These are phyloP conservation scores for Tachuris rubrigastra DNA, from an alignment of 2,113 vertebrate species.

Conservation along the genomic window DNA sequence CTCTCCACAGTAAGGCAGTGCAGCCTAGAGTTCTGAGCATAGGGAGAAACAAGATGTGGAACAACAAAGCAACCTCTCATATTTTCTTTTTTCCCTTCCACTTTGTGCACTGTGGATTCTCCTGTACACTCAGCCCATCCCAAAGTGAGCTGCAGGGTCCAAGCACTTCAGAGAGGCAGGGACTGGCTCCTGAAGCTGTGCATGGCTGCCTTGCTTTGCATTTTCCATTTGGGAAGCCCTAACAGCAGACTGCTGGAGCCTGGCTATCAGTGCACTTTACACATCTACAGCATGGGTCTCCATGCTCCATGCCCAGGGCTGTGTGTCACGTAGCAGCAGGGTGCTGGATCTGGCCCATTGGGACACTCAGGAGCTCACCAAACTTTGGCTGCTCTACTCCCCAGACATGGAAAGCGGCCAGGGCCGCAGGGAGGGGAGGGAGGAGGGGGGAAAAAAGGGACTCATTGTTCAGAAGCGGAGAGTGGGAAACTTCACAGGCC, in stretches of 20 bases:
- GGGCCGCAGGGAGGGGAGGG: slow-evolving; percentile 8
- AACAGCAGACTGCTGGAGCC: neutral
- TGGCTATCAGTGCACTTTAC: neutral
- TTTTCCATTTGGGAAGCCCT: neutral
- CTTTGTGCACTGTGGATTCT: neutral
- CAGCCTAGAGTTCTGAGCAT: neutral
- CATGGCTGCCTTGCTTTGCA: neutral
- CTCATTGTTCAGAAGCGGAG: slow-evolving; percentile 45
- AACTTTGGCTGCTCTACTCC: neutral
- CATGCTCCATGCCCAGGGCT: neutral
- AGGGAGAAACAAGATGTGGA: neutral
- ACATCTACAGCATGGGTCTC: neutral
- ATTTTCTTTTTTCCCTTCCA: neutral
- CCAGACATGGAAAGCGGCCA: neutral
- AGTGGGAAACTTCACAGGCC: slow-evolving; percentile 34
- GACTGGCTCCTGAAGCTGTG: accelerated
- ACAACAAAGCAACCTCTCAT: neutral
- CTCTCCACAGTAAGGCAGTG: neutral
- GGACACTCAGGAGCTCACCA: neutral
- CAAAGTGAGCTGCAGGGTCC: neutral
- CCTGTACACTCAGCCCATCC: neutral
- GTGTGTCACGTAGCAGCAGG: neutral
- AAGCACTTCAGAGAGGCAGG: neutral
- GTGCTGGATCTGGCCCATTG: neutral
- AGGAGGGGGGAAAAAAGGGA: slow-evolving; percentile 38